phyloP scores from a whole-genome alignment of 1,140 invertebrate genomes.

The Augochlora pura region DNA sequence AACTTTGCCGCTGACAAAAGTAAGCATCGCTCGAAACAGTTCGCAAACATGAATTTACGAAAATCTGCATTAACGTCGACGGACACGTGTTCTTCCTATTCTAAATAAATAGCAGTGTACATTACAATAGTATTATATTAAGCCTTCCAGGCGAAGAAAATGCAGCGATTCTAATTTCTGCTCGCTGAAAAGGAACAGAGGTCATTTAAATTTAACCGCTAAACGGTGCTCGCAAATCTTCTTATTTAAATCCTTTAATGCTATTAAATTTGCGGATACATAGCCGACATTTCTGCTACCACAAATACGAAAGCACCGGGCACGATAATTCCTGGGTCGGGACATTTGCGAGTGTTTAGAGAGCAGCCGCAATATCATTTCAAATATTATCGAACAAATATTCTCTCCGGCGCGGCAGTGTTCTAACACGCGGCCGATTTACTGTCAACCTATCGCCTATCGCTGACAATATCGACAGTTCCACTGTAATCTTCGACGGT shows the following conservation, averaged over 20 bases:
- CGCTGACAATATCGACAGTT: background rate
- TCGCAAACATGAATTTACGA: too few species aligned
- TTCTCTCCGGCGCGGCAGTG: background rate
- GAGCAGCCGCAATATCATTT: background rate
- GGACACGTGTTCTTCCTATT: too few species aligned
- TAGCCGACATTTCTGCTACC: background rate
- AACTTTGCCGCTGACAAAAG: too few species aligned
- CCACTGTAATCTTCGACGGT: background rate
- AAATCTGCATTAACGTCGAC: too few species aligned
- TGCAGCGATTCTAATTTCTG: background rate
- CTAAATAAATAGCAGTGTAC: too few species aligned
- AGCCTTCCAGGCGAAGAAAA: too few species aligned
- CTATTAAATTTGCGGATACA: background rate
- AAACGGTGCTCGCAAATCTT: background rate
- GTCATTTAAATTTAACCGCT: background rate
- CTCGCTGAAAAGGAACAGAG: background rate
- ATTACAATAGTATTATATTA: too few species aligned
- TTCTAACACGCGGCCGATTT: background rate
- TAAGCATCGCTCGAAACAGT: too few species aligned
- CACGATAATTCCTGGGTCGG: background rate
- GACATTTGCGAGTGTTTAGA: background rate
- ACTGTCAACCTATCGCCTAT: background rate
- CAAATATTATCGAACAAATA: background rate
- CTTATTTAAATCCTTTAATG: conserved; percentile 8
- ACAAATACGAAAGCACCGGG: background rate